Conservation (phyloP, 2,113 vertebrate species). For the Larimichthys crocea region DNA sequence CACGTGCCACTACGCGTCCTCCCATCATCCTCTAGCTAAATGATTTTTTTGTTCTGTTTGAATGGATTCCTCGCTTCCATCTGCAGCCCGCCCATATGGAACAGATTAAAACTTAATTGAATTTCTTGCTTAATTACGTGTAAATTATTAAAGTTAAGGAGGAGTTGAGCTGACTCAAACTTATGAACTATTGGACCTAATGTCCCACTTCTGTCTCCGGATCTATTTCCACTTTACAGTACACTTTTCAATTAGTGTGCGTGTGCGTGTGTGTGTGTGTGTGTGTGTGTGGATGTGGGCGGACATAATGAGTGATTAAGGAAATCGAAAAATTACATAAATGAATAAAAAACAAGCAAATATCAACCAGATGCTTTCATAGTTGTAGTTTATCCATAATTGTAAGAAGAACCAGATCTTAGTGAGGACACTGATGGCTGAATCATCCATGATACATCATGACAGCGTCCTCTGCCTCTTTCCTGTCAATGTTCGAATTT, state of each 20-base stretch:
- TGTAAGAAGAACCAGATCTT: not conserved
- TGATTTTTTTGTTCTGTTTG: slow-evolving; percentile 53
- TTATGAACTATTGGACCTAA: slow-evolving; percentile 14
- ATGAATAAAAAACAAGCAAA: not conserved
- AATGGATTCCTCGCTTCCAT: slow-evolving; percentile 50
- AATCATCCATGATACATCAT: not conserved
- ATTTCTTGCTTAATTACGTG: slow-evolving; percentile 63
- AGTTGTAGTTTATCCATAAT: too few relatives aligned
- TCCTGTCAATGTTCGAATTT: too few relatives aligned
- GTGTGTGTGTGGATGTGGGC: not conserved
- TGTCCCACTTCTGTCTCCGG: not conserved
- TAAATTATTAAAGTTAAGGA: slow-evolving; percentile 61
- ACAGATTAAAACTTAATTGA: slow-evolving; percentile 68
- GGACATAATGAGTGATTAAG: not conserved
- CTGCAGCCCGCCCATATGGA: slow-evolving; percentile 56
- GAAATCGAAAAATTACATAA: too few relatives aligned
- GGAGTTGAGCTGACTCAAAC: slow-evolving; percentile 25
- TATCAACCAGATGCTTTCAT: not conserved
- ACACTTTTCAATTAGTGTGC: not conserved
- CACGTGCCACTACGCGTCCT: not conserved
- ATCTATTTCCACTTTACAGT: not conserved
- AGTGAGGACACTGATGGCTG: not conserved
- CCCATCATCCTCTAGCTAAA: slow-evolving; percentile 45
- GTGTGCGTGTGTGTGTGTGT: not conserved
- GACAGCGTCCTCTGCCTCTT: too few relatives aligned